Evolutionary conservation across 30 jellyfish, hydroid and myxozoan species (phyloP).

Genomic region (Aurelia sp.): DNA sequence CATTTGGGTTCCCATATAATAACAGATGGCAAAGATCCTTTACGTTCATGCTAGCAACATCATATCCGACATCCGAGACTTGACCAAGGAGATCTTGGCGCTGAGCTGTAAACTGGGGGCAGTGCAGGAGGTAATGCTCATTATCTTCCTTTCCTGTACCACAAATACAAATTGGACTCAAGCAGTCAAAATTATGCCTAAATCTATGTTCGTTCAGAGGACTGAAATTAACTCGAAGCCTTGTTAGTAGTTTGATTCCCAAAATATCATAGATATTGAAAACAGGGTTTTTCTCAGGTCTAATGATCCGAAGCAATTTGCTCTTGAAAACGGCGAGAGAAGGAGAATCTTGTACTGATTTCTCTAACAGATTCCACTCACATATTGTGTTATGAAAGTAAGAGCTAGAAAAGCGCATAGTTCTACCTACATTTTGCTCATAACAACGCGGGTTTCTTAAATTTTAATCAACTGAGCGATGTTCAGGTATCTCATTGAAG

Average conservation of each 20-base stretch:
- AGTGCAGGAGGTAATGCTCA: no score
- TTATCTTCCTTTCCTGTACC: no score
- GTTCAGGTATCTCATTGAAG: background rate
- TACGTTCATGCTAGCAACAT: no score
- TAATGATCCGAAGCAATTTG: background rate
- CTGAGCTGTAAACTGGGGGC: no score
- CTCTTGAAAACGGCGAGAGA: conserved; percentile 38
- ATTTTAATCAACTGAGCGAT: conserved; percentile 13
- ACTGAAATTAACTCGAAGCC: no score
- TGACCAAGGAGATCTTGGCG: no score
- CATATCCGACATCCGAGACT: no score
- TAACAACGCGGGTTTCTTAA: conserved; percentile 29
- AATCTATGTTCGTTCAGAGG: no score
- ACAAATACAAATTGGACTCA: no score
- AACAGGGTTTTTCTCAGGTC: conserved; percentile 43
- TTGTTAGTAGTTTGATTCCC: conserved; percentile 21
- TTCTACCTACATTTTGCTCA: conserved; percentile 31
- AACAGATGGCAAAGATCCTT: no score
- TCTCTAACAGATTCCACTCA: conserved; percentile 48
- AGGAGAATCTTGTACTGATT: conserved; percentile 13
- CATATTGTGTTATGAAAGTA: conserved; percentile 36
- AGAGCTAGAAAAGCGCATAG: conserved; percentile 33
- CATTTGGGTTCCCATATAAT: no score
- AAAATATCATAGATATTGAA: conserved; percentile 16
- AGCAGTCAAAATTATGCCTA: no score